Conservation (phyloP, 2,888 invertebrate species). For the Lydus trimaculatus region DNA sequence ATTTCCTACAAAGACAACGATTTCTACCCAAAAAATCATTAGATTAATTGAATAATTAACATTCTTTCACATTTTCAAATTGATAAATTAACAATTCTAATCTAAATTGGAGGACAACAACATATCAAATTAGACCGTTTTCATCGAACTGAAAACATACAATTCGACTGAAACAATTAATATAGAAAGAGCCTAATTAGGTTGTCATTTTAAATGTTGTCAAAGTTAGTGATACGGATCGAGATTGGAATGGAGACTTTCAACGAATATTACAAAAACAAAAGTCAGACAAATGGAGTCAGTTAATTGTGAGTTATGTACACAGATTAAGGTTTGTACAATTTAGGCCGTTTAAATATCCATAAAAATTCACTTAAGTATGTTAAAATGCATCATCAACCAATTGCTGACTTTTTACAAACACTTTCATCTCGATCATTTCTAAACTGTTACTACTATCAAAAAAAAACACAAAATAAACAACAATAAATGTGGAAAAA, state of each 20-base stretch:
- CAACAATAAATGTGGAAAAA: too few relatives aligned
- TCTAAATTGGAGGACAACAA: neutral
- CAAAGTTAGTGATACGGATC: too few relatives aligned
- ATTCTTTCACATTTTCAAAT: neutral
- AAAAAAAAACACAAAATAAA: neutral
- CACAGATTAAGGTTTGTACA: neutral
- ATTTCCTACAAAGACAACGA: neutral
- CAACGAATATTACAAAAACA: neutral
- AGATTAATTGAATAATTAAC: neutral
- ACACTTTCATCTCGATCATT: too few relatives aligned
- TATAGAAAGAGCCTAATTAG: too few relatives aligned
- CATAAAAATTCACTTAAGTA: neutral
- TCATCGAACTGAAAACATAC: neutral
- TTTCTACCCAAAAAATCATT: neutral
- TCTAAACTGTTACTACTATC: neutral
- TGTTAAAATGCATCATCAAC: neutral
- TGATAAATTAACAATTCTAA: neutral
- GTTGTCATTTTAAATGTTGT: too few relatives aligned
- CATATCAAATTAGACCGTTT: conserved; percentile 22
- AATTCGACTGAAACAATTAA: neutral
- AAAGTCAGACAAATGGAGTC: neutral
- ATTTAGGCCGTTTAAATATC: neutral
- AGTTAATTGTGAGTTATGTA: neutral
- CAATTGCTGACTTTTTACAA: neutral
- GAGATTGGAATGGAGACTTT: neutral